phyloP scores from a whole-genome alignment of 2,797 vertebrate genomes.

The Hirundo rustica region DNA sequence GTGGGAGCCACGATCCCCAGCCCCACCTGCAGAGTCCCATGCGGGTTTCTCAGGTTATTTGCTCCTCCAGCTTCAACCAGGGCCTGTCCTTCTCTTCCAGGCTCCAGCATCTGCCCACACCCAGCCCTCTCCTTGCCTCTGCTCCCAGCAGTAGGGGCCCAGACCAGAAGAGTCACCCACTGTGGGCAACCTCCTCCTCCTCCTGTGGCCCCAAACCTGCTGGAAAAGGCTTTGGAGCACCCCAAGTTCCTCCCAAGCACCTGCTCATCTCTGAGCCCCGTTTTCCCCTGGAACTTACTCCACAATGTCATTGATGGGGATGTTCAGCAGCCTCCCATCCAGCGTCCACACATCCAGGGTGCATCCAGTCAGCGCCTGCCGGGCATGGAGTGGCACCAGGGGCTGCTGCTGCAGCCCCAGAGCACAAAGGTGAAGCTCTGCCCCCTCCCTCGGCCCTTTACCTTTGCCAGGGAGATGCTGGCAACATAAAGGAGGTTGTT shows the following conservation, averaged over 20 bases:
- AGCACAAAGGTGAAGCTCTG: not conserved
- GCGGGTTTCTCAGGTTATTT: rapidly evolving
- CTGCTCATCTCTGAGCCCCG: rapidly evolving
- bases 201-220: not conserved
- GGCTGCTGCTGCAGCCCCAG: not conserved
- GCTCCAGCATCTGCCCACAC: not conserved
- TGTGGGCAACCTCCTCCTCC: not conserved
- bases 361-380: conserved; percentile 89
- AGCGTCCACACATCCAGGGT: conserved; percentile 86
- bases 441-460: conserved; percentile 35
- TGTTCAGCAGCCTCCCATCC: conserved; percentile 86
- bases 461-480: conserved; percentile 86
- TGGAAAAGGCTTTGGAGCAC: not conserved
- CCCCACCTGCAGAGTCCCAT: rapidly evolving
- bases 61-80: not conserved
- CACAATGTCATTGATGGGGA: conserved; percentile 92
- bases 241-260: not conserved
- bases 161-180: rapidly evolving
- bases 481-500: conserved; percentile 82
- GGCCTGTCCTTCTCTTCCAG: not conserved
- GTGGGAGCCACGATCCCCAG: rapidly evolving
- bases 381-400: rapidly evolving
- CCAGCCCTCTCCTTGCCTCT: not conserved
- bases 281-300: conserved; percentile 79
- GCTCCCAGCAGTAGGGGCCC: not conserved